Evolutionary conservation across 2,888 invertebrate species (phyloP).

Genomic region (Drosophila paramelanica): DNA sequence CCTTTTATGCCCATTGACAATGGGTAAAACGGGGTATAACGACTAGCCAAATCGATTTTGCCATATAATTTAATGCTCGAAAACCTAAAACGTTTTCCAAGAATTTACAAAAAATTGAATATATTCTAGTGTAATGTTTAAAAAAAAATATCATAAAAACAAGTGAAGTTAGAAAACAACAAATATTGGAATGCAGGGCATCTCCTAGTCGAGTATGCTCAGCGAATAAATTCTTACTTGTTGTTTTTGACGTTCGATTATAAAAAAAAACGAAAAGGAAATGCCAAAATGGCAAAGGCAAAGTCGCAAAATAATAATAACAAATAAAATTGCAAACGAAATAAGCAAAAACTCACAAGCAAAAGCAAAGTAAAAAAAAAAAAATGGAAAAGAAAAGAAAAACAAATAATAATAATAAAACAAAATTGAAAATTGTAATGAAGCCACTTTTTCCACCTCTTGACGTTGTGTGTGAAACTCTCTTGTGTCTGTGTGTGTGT

Average conservation of each 20-base stretch:
- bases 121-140: too few species aligned
- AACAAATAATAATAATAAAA: conserved; percentile 78
- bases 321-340: conserved; percentile 64
- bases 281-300: conserved; percentile 54
- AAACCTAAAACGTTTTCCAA: too few species aligned
- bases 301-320: conserved; percentile 64
- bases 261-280: conserved; percentile 45
- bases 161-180: too few species aligned
- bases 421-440: conserved; percentile 83
- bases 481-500: conserved; percentile 33
- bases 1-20: not conserved
- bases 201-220: too few species aligned
- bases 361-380: conserved; percentile 22
- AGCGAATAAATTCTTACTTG: not conserved
- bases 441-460: conserved; percentile 71
- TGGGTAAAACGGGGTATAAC: too few species aligned
- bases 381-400: not conserved
- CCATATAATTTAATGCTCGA: too few species aligned
- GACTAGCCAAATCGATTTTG: too few species aligned
- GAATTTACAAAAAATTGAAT: too few species aligned
- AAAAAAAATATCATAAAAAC: too few species aligned
- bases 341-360: conserved; percentile 29
- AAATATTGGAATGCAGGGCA: too few species aligned
- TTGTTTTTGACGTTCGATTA: conserved; percentile 30
- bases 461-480: conserved; percentile 28